Percentiles rank a stretch among this genome's conserved stretches.
Evolutionary conservation across 2,888 invertebrate species (phyloP).

Genomic region (Dynastes maya): DNA sequence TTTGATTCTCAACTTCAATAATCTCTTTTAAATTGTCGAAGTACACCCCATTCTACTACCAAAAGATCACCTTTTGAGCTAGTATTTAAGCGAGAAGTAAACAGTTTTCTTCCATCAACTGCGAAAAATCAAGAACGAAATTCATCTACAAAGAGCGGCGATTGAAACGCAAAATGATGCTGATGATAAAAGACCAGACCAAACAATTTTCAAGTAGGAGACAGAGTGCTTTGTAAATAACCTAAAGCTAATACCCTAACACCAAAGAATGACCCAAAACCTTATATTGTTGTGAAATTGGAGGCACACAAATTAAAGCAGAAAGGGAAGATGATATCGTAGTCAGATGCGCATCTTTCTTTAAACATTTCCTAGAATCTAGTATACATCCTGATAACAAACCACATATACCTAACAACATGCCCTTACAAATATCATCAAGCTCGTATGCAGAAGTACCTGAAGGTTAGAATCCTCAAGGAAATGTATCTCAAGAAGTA

Average conservation of each 20-base stretch:
- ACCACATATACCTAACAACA: too few relatives aligned
- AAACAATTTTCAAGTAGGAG: background rate
- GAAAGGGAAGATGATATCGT: background rate
- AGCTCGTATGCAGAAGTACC: too few relatives aligned
- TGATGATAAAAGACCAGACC: background rate
- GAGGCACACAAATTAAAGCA: background rate
- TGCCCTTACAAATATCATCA: too few relatives aligned
- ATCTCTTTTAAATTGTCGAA: background rate
- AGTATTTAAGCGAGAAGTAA: background rate
- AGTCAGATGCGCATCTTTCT: background rate
- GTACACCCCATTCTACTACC: background rate
- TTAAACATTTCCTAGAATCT: background rate
- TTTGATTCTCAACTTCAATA: background rate
- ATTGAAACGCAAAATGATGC: background rate
- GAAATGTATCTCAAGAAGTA: too few relatives aligned
- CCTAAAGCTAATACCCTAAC: background rate
- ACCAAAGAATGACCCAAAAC: background rate
- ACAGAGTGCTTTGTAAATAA: too few relatives aligned
- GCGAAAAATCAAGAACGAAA: background rate
- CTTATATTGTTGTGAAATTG: background rate
- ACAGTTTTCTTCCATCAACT: background rate
- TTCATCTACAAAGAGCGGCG: background rate
- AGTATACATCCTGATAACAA: background rate
- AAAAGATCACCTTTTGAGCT: background rate
- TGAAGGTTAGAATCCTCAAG: too few relatives aligned